Percentiles rank a stretch among this genome's conserved stretches.
Conservation (phyloP, 2,113 vertebrate genomes). For the Poecile atricapillus region DNA sequence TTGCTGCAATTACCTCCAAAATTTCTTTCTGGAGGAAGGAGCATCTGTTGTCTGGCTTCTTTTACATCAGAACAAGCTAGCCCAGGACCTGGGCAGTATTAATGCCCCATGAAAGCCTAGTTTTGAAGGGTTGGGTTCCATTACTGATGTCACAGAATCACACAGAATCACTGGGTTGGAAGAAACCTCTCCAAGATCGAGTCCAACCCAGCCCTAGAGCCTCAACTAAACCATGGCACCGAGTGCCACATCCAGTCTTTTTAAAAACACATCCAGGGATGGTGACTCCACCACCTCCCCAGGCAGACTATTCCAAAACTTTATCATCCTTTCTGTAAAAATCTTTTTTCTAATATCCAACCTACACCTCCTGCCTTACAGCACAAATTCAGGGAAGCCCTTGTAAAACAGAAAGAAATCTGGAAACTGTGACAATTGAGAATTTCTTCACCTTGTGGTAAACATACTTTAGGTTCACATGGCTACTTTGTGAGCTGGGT, state of each 20-base stretch:
- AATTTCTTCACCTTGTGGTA: background rate
- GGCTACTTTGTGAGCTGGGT: background rate
- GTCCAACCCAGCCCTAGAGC: no score
- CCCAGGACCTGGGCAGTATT: background rate
- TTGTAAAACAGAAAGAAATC: constrained; percentile 22
- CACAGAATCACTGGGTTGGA: no score
- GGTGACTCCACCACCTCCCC: no score
- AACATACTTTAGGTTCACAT: background rate
- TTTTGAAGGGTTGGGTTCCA: background rate
- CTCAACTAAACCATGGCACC: no score
- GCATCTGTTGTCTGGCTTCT: background rate
- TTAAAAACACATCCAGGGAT: no score
- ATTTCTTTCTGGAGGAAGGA: constrained; percentile 4
- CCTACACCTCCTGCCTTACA: background rate
- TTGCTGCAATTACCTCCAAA: background rate
- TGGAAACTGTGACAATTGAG: background rate
- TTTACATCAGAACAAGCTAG: background rate
- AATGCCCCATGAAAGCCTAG: background rate
- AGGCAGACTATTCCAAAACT: no score
- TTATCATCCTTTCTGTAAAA: no score
- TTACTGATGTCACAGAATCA: background rate
- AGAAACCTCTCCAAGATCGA: no score
- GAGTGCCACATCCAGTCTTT: no score
- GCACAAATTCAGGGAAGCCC: background rate
- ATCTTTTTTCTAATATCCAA: no score